phyloP scores from a whole-genome alignment of 2,888 invertebrate genomes.

The Acronicta aceris region DNA sequence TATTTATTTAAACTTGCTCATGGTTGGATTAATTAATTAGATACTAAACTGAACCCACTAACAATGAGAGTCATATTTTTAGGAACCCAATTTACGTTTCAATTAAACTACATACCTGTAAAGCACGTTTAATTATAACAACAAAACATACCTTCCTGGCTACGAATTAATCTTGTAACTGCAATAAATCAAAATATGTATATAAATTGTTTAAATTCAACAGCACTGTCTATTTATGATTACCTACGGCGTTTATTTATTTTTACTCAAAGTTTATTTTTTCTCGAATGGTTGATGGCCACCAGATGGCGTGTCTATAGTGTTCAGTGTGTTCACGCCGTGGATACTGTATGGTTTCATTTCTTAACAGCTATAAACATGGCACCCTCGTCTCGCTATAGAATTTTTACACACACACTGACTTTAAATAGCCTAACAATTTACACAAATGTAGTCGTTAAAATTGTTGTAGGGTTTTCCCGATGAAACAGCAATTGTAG shows the following conservation, averaged over 20 bases:
- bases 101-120: slow-evolving; percentile 1
- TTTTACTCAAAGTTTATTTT: slow-evolving; percentile 84
- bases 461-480: slow-evolving; percentile 74
- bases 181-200: slow-evolving; percentile 49
- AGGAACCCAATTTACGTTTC: slow-evolving; percentile 15
- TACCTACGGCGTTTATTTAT: slow-evolving; percentile 79
- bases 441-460: slow-evolving; percentile 71
- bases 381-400: slow-evolving; percentile 76
- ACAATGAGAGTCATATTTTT: background rate
- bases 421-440: slow-evolving; percentile 72
- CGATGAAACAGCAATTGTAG: slow-evolving; percentile 42
- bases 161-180: slow-evolving; percentile 27
- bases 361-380: slow-evolving; percentile 82
- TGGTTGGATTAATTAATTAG: slow-evolving; percentile 15
- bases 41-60: no score
- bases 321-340: slow-evolving; percentile 66
- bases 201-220: slow-evolving; percentile 73
- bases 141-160: slow-evolving; percentile 24
- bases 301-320: slow-evolving; percentile 83
- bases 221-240: slow-evolving; percentile 80
- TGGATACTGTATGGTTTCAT: slow-evolving; percentile 79
- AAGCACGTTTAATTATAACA: slow-evolving; percentile 4
- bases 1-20: slow-evolving; percentile 25
- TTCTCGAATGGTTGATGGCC: slow-evolving; percentile 82
- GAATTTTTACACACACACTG: slow-evolving; percentile 79